A percentile compares a stretch with the other conserved stretches of the same genome.
Evolutionary conservation across 2,888 invertebrate species (phyloP).

Genomic region (Panopea generosa): DNA sequence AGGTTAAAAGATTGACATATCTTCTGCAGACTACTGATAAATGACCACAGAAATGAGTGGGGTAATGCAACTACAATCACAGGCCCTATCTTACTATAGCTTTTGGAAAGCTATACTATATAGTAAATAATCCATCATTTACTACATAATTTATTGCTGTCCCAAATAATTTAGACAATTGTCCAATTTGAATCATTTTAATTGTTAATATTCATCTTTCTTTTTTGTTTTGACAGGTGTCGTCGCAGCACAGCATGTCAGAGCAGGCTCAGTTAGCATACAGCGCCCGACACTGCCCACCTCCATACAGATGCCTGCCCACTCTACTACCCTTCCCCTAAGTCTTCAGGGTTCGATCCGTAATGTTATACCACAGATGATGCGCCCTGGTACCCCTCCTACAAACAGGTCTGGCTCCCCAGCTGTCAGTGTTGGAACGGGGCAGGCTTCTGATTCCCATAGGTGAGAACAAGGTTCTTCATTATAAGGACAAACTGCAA

Average conservation of each 20-base stretch:
- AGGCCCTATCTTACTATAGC: too few relatives aligned
- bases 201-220: too few relatives aligned
- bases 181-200: too few relatives aligned
- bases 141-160: too few relatives aligned
- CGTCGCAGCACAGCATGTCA: slow-evolving; percentile 36
- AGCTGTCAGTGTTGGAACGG: slow-evolving; percentile 58
- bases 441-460: slow-evolving; percentile 46
- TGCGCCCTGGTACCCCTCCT: slow-evolving; percentile 68
- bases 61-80: too few relatives aligned
- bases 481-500: neutral
- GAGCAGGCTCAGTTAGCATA: slow-evolving; percentile 40
- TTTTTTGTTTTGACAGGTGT: too few relatives aligned
- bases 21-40: too few relatives aligned
- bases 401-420: slow-evolving; percentile 65
- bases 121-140: too few relatives aligned
- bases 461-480: slow-evolving; percentile 43
- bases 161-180: too few relatives aligned
- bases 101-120: too few relatives aligned
- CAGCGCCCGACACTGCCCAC: slow-evolving; percentile 42
- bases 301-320: slow-evolving; percentile 40
- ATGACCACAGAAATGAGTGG: too few relatives aligned
- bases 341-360: slow-evolving; percentile 90
- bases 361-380: slow-evolving; percentile 64
- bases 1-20: too few relatives aligned
- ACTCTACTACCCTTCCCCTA: slow-evolving; percentile 29